These are phyloP conservation scores for Lucilia cuprina DNA, from an alignment of 1,140 invertebrate species.

Conservation along the genomic window DNA sequence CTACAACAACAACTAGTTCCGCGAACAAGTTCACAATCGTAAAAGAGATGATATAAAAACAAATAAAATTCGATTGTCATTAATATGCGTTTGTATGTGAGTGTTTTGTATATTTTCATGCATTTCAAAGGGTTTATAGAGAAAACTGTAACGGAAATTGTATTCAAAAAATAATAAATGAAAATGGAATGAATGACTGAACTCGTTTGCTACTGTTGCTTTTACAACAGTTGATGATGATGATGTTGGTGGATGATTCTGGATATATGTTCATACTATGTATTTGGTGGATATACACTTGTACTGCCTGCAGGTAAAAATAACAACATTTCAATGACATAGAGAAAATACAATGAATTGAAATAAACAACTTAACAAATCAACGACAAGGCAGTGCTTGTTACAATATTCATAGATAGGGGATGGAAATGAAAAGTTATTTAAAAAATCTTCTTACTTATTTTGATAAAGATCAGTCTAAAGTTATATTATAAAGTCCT, in stretches of 20 bases:
- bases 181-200: neutral
- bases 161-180: conserved; percentile 6
- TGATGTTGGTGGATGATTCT: neutral
- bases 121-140: neutral
- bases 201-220: neutral
- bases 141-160: neutral
- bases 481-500: too few relatives aligned
- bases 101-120: too few relatives aligned
- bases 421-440: too few relatives aligned
- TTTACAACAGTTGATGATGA: neutral
- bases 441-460: too few relatives aligned
- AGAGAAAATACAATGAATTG: neutral
- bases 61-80: conserved; percentile 8
- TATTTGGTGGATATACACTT: neutral
- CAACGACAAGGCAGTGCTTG: neutral
- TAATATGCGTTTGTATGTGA: neutral
- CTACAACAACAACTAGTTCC: neutral
- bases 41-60: conserved; percentile 15
- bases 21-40: neutral
- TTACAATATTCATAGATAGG: too few relatives aligned
- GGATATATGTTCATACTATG: too few relatives aligned
- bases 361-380: neutral
- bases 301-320: neutral
- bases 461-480: too few relatives aligned
- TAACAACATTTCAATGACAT: neutral